Conservation (phyloP, 2,113 vertebrate species). For the Oophaga pumilio region DNA sequence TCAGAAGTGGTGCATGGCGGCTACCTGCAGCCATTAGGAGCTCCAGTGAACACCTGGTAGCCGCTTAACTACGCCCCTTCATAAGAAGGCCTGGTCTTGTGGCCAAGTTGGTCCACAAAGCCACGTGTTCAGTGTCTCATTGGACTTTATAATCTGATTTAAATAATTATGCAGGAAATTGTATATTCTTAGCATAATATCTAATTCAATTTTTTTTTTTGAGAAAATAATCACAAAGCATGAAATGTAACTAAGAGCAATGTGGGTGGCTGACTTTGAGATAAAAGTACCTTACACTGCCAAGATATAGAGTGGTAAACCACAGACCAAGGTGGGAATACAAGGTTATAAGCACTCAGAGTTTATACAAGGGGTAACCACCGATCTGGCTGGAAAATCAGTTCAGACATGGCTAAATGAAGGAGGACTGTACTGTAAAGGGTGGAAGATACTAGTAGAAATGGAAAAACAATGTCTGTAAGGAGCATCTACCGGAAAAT, state of each 20-base stretch:
- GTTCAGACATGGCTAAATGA: not conserved
- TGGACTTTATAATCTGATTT: too few species aligned
- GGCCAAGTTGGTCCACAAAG: too few species aligned
- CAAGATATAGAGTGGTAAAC: conserved; percentile 12
- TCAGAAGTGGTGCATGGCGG: too few species aligned
- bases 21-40: too few species aligned
- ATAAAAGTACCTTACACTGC: not conserved
- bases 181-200: too few species aligned
- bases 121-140: too few species aligned
- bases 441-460: not conserved
- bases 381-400: not conserved
- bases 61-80: too few species aligned
- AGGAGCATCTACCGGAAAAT: not conserved
- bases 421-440: not conserved
- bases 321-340: not conserved
- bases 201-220: not conserved
- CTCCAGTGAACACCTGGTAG: too few species aligned
- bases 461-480: not conserved
- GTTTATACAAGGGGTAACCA: not conserved
- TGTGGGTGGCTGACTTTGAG: not conserved
- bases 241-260: not conserved
- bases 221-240: not conserved
- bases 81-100: too few species aligned
- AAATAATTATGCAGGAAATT: too few species aligned
- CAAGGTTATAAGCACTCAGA: not conserved